These are phyloP conservation scores for Cantharis lateralis DNA, from an alignment of 2,888 invertebrate species.

Conservation along the genomic window DNA sequence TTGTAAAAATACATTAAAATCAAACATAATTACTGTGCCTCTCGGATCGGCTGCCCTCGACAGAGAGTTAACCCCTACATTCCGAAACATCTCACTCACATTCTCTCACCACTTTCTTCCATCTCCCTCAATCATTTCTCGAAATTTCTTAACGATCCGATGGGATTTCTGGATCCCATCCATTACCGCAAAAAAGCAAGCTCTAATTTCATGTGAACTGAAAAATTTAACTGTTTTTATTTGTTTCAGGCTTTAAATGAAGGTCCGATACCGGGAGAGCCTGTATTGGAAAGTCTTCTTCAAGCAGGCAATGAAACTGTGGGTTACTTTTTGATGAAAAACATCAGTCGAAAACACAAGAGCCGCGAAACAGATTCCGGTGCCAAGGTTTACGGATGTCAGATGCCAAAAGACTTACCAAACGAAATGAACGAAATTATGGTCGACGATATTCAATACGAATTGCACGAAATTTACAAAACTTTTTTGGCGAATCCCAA, in stretches of 20 bases:
- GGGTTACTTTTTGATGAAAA: slow-evolving; percentile 81
- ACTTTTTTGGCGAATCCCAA: slow-evolving; percentile 75
- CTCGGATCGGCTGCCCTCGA: no score
- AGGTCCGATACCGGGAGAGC: slow-evolving; percentile 65
- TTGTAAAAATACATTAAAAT: no score
- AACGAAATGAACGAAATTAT: slow-evolving; percentile 53
- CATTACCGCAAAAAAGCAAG: no score
- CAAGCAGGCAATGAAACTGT: slow-evolving; percentile 82
- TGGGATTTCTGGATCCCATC: no score
- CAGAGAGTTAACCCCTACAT: no score
- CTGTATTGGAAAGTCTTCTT: slow-evolving; percentile 72
- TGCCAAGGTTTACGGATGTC: slow-evolving; percentile 60
- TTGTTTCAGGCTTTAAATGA: slow-evolving; percentile 45
- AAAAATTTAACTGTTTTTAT: neutral
- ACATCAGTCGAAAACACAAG: slow-evolving; percentile 86
- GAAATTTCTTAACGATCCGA: no score
- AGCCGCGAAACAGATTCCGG: slow-evolving; percentile 46
- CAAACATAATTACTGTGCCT: no score
- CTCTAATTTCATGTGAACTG: no score
- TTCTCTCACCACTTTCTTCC: no score
- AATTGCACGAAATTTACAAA: slow-evolving; percentile 83
- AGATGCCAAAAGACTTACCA: slow-evolving; percentile 48
- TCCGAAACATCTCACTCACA: no score
- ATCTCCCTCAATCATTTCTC: no score
- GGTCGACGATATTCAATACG: slow-evolving; percentile 64